These are phyloP conservation scores for Trissolcus brochymenae DNA, from an alignment of 2,888 invertebrate genomes.

Conservation along the genomic window DNA sequence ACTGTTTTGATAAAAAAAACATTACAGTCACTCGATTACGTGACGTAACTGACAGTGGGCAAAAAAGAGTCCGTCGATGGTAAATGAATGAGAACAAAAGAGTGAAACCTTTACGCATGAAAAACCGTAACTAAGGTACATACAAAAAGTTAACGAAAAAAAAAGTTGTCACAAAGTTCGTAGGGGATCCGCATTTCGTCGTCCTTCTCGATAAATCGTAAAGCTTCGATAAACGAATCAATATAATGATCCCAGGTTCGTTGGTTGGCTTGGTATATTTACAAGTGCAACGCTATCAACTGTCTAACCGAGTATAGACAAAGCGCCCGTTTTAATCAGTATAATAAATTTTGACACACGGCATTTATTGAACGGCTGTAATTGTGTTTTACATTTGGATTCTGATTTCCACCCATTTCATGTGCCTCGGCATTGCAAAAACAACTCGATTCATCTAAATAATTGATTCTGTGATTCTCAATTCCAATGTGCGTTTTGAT, in stretches of 20 bases:
- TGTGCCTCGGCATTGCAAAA: conserved; percentile 26
- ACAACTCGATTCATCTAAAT: conserved; percentile 41
- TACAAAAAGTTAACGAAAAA: not conserved
- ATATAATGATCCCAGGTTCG: conserved; percentile 30
- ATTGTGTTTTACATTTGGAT: conserved; percentile 26
- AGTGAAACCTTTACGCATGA: conserved; percentile 9
- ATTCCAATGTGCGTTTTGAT: conserved; percentile 27
- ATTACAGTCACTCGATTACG: conserved; percentile 56
- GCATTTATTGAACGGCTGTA: conserved; percentile 23
- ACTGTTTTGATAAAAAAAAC: conserved; percentile 57
- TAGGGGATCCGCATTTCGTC: conserved; percentile 10
- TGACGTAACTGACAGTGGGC: conserved; percentile 42
- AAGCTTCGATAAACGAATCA: conserved; percentile 38
- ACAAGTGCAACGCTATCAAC: conserved; percentile 1
- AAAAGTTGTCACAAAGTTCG: too few relatives aligned
- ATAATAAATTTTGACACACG: conserved; percentile 21
- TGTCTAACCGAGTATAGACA: not conserved
- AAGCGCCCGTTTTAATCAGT: not conserved
- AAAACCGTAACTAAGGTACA: conserved; percentile 6
- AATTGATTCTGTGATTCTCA: conserved; percentile 39
- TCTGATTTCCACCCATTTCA: conserved; percentile 25
- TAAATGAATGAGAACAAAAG: conserved; percentile 33
- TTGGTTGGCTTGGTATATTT: conserved; percentile 2
- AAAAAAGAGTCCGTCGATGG: conserved; percentile 13
- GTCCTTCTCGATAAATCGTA: conserved; percentile 28